Evolutionary conservation across 2,888 invertebrate genomes (phyloP), one percentile per base, ranked within the genome.

Genomic region (Phalera bucephala): DNA sequence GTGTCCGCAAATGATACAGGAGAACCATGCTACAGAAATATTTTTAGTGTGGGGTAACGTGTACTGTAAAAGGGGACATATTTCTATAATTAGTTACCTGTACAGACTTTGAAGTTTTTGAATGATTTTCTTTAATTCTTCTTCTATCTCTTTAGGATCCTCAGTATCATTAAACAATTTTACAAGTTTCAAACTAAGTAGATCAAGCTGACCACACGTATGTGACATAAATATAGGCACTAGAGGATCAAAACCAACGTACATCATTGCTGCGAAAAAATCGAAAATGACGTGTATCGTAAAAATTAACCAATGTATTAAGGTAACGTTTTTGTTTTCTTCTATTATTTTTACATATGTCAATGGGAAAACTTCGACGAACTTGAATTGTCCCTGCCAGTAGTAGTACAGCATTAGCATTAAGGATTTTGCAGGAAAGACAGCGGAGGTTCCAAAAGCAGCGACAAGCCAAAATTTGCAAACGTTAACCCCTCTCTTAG

Each of bases 151-250:
- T 23, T 51, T 45, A 1, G 35, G 36, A 25, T 53, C 50, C 23
- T 46, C 33, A 2, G 52, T 35, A 20, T 67, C 47, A 0, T 44
- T 31, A 32, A 80, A 72, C 4, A 76, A 21, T 21, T 50, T 66
- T n/a, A 38, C 39, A 21, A 85, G 63, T 21, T 68, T 63, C n/a
- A 37, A 43, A 20, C 66, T 74, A 0, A 80, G 57, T 8, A 87
- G 39, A 12, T 81, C 71, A 2, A 84, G 44, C 34, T 85, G 83
- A 2, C 83, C 82, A 41, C 83, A 80, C 3, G 63, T 54, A 34
- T 87, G 84, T 15, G 81, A 37, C 46, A 81, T 61, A 41, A 81
- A 76, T 54, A 83, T 80, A 0, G 81, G 80, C 1, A 77, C 69
- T n/a, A 87, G 40, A 1, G 85, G 75, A 57, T 87, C 86, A 44